Conservation (phyloP, 2,113 vertebrate species). For the Forbesichthys agassizii region DNA sequence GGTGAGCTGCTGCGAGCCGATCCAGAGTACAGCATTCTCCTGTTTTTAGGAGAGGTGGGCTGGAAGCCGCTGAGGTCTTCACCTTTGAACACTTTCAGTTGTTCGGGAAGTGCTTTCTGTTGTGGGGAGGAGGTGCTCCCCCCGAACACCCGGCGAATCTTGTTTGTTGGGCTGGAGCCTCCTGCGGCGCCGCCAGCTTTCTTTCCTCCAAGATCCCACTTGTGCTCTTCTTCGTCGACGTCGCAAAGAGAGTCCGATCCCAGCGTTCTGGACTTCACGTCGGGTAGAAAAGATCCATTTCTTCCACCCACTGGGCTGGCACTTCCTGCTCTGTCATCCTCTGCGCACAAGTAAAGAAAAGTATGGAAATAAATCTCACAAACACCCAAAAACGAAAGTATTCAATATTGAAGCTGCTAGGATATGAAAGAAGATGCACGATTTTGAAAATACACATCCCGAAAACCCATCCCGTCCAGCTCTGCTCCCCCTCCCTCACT, state of each 20-base stretch:
- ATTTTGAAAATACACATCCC: neutral
- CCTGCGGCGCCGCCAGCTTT: constrained; percentile 75
- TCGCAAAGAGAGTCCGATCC: constrained; percentile 84
- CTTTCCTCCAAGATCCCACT: constrained; percentile 82
- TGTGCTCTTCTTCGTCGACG: constrained; percentile 83
- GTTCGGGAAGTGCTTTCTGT: constrained; percentile 85
- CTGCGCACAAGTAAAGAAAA: constrained; percentile 56
- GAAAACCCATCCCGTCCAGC: too few species aligned
- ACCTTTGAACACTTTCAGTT: constrained; percentile 92
- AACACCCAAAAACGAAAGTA: neutral
- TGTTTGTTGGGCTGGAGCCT: constrained; percentile 53
- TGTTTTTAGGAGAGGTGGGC: constrained; percentile 86
- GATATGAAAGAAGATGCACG: neutral
- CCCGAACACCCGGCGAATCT: constrained; percentile 47
- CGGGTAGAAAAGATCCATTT: constrained; percentile 82
- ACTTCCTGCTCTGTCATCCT: constrained; percentile 81
- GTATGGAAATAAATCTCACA: neutral
- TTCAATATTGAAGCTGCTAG: neutral
- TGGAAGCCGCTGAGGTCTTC: constrained; percentile 81
- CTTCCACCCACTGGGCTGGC: constrained; percentile 76
- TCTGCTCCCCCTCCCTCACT: too few species aligned
- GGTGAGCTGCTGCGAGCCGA: constrained; percentile 63
- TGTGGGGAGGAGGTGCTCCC: constrained; percentile 43
- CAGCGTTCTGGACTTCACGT: constrained; percentile 82
- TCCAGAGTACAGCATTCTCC: constrained; percentile 90